Conservation (phyloP, 1,140 invertebrate species). For the Agrypnia vestita region DNA sequence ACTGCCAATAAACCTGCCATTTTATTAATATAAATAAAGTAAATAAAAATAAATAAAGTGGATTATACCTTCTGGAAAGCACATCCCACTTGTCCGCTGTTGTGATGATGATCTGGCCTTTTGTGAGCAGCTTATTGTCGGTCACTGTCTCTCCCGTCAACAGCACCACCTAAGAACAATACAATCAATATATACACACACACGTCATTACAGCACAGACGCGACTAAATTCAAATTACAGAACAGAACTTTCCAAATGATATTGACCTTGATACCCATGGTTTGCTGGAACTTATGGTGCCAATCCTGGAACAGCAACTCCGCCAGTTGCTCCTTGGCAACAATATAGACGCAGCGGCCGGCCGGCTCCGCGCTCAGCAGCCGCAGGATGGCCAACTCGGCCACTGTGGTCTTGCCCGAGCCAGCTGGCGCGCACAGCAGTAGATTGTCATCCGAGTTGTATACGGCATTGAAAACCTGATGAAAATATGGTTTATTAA, state of each 20-base stretch:
- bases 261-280: constrained; percentile 84
- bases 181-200: not conserved
- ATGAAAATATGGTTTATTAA: not conserved
- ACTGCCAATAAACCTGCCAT: too few relatives aligned
- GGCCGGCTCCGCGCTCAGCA: constrained; percentile 84
- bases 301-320: constrained; percentile 94
- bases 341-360: constrained; percentile 94
- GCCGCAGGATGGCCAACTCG: constrained; percentile 95
- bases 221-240: too few relatives aligned
- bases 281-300: constrained; percentile 87
- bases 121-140: constrained; percentile 93
- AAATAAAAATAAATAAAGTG: too few relatives aligned
- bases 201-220: too few relatives aligned
- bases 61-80: constrained; percentile 83
- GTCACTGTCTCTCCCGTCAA: constrained; percentile 99
- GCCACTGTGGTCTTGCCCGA: constrained; percentile 98
- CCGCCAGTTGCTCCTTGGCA: constrained; percentile 92
- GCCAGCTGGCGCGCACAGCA: constrained; percentile 97
- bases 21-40: too few relatives aligned
- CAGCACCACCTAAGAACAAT: constrained; percentile 78
- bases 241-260: too few relatives aligned
- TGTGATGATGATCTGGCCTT: constrained; percentile 95
- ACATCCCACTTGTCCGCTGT: constrained; percentile 99
- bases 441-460: constrained; percentile 99
- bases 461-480: constrained; percentile 98